Conservation (phyloP, 1,140 invertebrate genomes). For the Pseudomyrmex sp. region DNA sequence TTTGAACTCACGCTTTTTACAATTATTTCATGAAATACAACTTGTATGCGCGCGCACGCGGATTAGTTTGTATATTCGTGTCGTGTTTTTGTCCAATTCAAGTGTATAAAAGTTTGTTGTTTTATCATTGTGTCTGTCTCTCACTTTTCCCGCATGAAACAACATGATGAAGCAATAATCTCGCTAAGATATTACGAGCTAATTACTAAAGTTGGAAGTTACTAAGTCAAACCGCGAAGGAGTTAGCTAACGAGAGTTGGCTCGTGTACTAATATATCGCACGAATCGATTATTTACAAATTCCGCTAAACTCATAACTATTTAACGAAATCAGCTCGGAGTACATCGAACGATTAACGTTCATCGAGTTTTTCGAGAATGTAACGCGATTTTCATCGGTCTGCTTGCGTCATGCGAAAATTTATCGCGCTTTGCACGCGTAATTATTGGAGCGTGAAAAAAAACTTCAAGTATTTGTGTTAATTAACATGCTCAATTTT, state of each 20-base stretch:
- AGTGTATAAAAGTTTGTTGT: not conserved
- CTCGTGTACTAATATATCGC: slow-evolving; percentile 8
- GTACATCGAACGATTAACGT: not conserved
- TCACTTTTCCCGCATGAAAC: not conserved
- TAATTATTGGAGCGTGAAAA: not conserved
- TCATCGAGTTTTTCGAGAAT: not conserved
- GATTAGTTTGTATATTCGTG: not conserved
- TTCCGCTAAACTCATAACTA: slow-evolving; percentile 1
- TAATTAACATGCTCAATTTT: slow-evolving; percentile 15
- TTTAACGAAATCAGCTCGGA: slow-evolving; percentile 6
- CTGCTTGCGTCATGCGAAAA: not conserved
- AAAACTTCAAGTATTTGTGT: not conserved
- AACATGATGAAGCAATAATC: slow-evolving; percentile 14
- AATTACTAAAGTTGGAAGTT: slow-evolving; percentile 32
- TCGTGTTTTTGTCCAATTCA: not conserved
- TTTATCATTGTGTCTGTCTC: not conserved
- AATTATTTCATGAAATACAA: too few relatives aligned
- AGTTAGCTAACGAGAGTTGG: slow-evolving; percentile 7
- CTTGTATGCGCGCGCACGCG: too few relatives aligned
- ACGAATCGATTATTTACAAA: slow-evolving; percentile 39
- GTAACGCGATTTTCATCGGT: not conserved
- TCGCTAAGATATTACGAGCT: not conserved
- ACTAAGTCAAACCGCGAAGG: slow-evolving; percentile 13
- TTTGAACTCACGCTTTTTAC: not conserved
- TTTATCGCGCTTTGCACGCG: not conserved